Evolutionary conservation across 2,888 invertebrate genomes (phyloP).

Genomic region (Drosophila atroscutellata): DNA sequence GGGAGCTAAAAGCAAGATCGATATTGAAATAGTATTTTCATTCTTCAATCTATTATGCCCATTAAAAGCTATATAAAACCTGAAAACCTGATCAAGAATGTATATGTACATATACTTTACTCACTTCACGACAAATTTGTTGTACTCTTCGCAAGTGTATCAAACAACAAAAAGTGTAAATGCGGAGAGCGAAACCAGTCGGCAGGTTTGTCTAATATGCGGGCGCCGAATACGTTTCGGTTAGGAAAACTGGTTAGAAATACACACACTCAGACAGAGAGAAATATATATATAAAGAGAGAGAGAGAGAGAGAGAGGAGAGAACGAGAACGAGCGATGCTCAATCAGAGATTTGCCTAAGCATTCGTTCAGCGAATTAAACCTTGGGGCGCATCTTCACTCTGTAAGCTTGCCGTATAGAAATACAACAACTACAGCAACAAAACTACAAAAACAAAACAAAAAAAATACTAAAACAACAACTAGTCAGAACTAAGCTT

Average conservation of each 20-base stretch:
- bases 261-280: conserved; percentile 31
- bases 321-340: conserved; percentile 9
- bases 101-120: background rate
- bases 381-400: conserved; percentile 79
- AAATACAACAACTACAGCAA: conserved; percentile 4
- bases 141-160: background rate
- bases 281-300: conserved; percentile 2
- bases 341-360: conserved; percentile 29
- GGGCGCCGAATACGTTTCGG: conserved; percentile 33
- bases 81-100: background rate
- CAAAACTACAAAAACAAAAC: background rate
- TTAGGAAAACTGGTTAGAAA: conserved; percentile 70
- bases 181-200: conserved; percentile 68
- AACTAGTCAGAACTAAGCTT: background rate
- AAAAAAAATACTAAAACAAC: background rate
- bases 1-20: background rate
- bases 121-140: background rate
- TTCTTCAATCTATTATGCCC: background rate
- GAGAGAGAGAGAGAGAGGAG: conserved; percentile 5
- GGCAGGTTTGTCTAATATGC: conserved; percentile 69
- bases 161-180: conserved; percentile 62
- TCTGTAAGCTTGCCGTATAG: conserved; percentile 42
- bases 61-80: background rate
- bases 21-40: background rate
- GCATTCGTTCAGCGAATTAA: conserved; percentile 34